These are phyloP conservation scores for Xyrichtys novacula DNA, from an alignment of 2,797 vertebrate species.

Conservation along the genomic window DNA sequence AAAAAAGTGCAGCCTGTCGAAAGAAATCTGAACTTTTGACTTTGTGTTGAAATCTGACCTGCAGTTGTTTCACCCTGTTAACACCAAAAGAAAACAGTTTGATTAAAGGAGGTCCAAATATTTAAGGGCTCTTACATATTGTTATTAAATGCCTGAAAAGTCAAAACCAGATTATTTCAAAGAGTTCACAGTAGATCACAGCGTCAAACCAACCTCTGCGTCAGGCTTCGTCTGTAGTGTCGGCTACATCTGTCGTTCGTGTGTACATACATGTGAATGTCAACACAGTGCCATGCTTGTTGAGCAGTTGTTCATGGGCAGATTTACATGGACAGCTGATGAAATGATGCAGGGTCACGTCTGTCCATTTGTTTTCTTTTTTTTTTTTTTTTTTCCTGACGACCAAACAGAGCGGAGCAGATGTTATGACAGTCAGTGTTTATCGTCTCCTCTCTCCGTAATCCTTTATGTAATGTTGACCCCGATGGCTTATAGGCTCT, in stretches of 20 bases:
- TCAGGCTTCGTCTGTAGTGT: not conserved
- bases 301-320: not conserved
- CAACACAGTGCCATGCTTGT: not conserved
- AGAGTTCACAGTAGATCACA: too few relatives aligned
- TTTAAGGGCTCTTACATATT: too few relatives aligned
- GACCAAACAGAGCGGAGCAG: constrained; percentile 45
- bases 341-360: constrained; percentile 28
- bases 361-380: constrained; percentile 31
- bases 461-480: constrained; percentile 73
- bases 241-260: not conserved
- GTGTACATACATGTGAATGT: not conserved
- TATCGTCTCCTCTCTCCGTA: constrained; percentile 49
- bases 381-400: constrained; percentile 23
- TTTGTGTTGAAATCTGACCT: not conserved
- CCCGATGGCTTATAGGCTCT: constrained; percentile 22
- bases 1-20: not conserved
- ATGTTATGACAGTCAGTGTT: constrained; percentile 57
- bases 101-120: too few relatives aligned
- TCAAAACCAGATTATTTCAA: too few relatives aligned
- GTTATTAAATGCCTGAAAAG: too few relatives aligned
- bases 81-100: too few relatives aligned
- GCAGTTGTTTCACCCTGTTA: not conserved
- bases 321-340: constrained; percentile 35
- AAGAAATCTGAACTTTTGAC: not conserved
- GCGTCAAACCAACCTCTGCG: not conserved